Evolutionary conservation across 2,113 vertebrate genomes (phyloP), one percentile per base, ranked within the genome.

Genomic region (Passer montanus): DNA sequence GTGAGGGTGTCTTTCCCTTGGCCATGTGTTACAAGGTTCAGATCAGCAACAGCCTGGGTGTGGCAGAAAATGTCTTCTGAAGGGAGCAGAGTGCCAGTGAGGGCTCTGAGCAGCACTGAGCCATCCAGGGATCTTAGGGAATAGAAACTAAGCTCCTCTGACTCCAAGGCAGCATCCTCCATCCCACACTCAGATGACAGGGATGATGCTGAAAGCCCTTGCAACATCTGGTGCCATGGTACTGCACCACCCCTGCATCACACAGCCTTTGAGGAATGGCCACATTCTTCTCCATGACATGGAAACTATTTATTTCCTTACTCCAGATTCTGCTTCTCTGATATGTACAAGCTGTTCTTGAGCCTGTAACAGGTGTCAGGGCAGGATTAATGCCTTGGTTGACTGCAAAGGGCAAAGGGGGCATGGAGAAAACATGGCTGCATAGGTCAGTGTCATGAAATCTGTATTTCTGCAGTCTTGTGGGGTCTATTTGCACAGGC

Each of bases 1-100:
- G 21, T 7, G 7, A 4, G 8, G 44, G 18, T 15, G 18, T 28
- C 23, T 2, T 3, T 26, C 47, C 70, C 55, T 76, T 2, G 0
- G 43, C n/a, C 30, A 6, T 11, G 39, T 1, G 1, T 44, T 27
- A 84, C 37, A 67, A 47, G 53, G 47, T 41, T 79, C 43, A 62
- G 82, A 24, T 63, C 24, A 10, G 35, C 4, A 88, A 67, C 33
- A 58, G 50, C 11, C 21, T 59, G 33, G 7, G 15, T 58, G 49
- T 13, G 64, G 26, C 69, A 87, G 64, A 84, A 84, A 70, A 90
- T 16, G 16, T 26, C 67, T 79, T 63, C 66, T 35, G 58, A 90
- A 85, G 12, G 12, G 30, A 85, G 16, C 3, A 49, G 10, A 63
- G 70, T 47, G 35, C 31, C 28, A 62, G 20, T 5, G 62, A 28